Conservation (phyloP, 2,113 vertebrate genomes). For the Nyctereutes procyonoides region DNA sequence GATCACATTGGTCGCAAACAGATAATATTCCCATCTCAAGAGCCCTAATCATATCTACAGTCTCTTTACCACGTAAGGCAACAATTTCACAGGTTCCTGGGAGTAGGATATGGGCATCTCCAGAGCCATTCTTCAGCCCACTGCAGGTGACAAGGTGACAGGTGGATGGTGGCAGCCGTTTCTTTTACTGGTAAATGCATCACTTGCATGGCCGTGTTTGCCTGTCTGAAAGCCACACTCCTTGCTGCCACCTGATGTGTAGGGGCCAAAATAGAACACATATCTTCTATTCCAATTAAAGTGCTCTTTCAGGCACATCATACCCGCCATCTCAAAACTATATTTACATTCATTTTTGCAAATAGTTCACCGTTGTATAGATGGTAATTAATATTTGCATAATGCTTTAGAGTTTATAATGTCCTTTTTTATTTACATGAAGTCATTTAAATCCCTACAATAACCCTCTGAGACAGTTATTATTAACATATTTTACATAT, state of each 20-base stretch:
- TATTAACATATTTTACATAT: conserved; percentile 82
- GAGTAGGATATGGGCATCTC: not conserved
- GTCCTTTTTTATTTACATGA: conserved; percentile 81
- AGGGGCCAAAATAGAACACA: conserved; percentile 54
- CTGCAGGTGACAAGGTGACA: conserved; percentile 35
- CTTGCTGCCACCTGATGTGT: conserved; percentile 22
- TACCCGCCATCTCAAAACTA: conserved; percentile 41
- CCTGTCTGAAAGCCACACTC: conserved; percentile 44
- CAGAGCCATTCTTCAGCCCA: not conserved
- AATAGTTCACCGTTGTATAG: conserved; percentile 67
- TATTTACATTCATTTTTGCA: conserved; percentile 70
- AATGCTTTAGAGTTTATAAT: conserved; percentile 70
- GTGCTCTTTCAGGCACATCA: conserved; percentile 56
- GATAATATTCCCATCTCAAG: not conserved
- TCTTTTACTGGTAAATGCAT: conserved; percentile 33
- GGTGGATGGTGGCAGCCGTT: not conserved
- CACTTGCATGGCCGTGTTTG: conserved; percentile 29
- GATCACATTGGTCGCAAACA: not conserved
- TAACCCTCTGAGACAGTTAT: conserved; percentile 77
- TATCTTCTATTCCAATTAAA: conserved; percentile 64
- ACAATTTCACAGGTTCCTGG: not conserved
- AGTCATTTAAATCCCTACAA: conserved; percentile 69
- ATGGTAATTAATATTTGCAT: conserved; percentile 81
- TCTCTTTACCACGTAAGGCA: not conserved
- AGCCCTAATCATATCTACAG: not conserved